Conservation (phyloP, 2,113 vertebrate genomes). For the Ardeotis arabs region DNA sequence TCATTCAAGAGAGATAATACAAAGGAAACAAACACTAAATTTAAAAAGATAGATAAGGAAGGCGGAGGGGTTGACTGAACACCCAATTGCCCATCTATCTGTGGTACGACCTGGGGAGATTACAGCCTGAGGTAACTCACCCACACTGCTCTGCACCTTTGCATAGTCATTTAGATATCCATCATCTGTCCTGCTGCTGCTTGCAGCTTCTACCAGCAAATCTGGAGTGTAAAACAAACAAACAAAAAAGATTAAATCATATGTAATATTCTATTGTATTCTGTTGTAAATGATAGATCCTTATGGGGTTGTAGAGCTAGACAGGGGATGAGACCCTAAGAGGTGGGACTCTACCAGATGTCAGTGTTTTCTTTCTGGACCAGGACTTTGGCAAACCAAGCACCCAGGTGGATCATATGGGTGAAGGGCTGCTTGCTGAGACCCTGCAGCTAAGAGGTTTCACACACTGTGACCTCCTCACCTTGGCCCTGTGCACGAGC, state of each 20-base stretch:
- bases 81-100: neutral
- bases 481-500: rapidly evolving
- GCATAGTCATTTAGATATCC: neutral
- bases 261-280: neutral
- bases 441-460: neutral
- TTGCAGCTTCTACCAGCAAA: neutral
- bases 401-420: rapidly evolving
- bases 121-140: neutral
- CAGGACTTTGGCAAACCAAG: neutral
- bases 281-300: neutral
- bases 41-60: neutral
- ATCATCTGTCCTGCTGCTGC: neutral
- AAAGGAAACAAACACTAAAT: neutral
- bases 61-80: neutral
- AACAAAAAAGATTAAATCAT: neutral
- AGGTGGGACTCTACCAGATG: neutral
- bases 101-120: neutral
- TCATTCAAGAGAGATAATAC: neutral
- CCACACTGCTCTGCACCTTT: neutral
- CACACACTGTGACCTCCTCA: neutral
- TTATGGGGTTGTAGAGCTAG: neutral
- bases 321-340: neutral
- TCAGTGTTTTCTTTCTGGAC: neutral
- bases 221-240: neutral
- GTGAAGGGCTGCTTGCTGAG: neutral